Evolutionary conservation across 2,888 invertebrate genomes (phyloP).

Genomic region (Apodemia mormo): DNA sequence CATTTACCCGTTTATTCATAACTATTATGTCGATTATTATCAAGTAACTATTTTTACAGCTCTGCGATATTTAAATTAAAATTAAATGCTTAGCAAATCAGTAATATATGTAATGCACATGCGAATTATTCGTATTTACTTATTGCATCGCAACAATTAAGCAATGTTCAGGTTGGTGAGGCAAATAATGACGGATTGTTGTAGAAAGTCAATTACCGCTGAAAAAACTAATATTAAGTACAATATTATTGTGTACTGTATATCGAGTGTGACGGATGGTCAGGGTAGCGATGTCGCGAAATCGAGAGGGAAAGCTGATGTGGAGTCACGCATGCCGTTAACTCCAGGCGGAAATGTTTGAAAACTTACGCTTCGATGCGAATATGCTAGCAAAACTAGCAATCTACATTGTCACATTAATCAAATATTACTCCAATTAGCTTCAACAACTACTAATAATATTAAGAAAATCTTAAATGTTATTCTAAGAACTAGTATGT

Average conservation of each 20-base stretch:
- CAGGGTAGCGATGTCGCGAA: slow-evolving; percentile 46
- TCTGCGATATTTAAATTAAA: slow-evolving; percentile 37
- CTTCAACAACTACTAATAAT: too few species aligned
- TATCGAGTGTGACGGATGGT: slow-evolving; percentile 52
- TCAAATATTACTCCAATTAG: not conserved
- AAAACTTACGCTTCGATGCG: slow-evolving; percentile 20
- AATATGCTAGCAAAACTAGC: not conserved
- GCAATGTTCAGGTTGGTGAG: slow-evolving; percentile 48
- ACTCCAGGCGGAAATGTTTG: slow-evolving; percentile 64
- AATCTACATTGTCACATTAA: not conserved
- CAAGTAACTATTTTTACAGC: slow-evolving; percentile 5
- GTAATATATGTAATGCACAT: slow-evolving; percentile 53
- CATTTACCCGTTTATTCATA: too few species aligned
- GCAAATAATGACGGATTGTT: slow-evolving; percentile 49
- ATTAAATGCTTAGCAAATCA: slow-evolving; percentile 31
- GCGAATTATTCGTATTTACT: slow-evolving; percentile 51
- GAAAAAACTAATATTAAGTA: slow-evolving; percentile 45
- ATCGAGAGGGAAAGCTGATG: slow-evolving; percentile 66
- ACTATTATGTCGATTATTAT: not conserved
- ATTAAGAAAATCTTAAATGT: too few species aligned
- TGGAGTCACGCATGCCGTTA: slow-evolving; percentile 69
- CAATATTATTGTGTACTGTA: slow-evolving; percentile 44
- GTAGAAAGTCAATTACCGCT: slow-evolving; percentile 53
- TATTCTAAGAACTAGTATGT: too few species aligned
- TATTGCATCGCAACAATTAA: slow-evolving; percentile 57